Evolutionary conservation across 2,888 invertebrate genomes (phyloP), one percentile per base, ranked within the genome.

Genomic region (Coronaproctus castanopsis): DNA sequence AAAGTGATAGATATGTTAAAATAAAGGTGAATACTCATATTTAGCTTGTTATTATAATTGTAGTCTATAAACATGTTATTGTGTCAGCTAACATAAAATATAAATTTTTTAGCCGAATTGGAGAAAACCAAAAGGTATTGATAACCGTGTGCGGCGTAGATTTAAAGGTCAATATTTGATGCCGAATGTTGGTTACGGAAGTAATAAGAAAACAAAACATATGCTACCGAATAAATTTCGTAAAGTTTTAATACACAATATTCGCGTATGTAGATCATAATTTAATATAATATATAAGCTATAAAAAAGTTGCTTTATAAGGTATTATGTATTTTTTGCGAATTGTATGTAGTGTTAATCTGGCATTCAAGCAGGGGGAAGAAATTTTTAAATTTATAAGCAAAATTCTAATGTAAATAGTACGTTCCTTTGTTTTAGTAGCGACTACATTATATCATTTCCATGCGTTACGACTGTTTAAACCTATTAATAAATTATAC

Each of bases 41-140:
- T 10, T 52, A 3, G 3, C 20, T 52, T 21, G 53, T 19, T 2
- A 14, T 57, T 57, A 3, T 18, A 2, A n/a, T n/a, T n/a, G n/a
- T n/a, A n/a, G n/a, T n/a, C n/a, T n/a, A n/a, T n/a, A n/a, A n/a
- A n/a, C n/a, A n/a, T n/a, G n/a, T n/a, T n/a, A n/a, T n/a, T n/a
- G n/a, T n/a, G n/a, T n/a, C n/a, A n/a, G n/a, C n/a, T n/a, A n/a
- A n/a, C n/a, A n/a, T n/a, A n/a, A n/a, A n/a, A n/a, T n/a, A n/a
- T n/a, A n/a, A n/a, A n/a, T n/a, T n/a, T 71, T 74, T 20, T 68
- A 90, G 89, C 80, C 87, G 67, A 93, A 89, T 82, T 99, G 98
- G 98, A 85, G 98, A 72, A 98, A 96, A 78, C 98, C 98, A 21
- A 96, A 96, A 78, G 98, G 98, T 91, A 99, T 98, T 76, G 98